phyloP scores from a whole-genome alignment of 2,888 invertebrate species.

The Apomyelois bistriatella region DNA sequence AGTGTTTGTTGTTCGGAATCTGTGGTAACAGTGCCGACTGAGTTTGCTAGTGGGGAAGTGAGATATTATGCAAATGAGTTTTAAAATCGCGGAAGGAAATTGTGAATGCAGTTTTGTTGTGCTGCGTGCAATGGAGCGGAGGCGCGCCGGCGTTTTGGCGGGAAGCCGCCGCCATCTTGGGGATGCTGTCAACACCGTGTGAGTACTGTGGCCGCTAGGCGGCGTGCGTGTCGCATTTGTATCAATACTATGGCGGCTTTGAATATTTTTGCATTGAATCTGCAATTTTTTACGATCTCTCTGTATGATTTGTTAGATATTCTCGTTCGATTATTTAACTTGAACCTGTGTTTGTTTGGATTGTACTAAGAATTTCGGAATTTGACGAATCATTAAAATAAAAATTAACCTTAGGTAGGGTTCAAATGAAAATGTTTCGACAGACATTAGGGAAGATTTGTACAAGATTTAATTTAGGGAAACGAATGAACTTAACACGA shows the following conservation, averaged over 20 bases:
- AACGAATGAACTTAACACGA: too few species aligned
- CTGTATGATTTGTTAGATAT: constrained; percentile 10
- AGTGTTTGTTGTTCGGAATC: constrained; percentile 3
- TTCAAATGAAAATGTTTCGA: too few species aligned
- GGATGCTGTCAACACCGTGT: constrained; percentile 50
- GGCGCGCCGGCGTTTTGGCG: constrained; percentile 29
- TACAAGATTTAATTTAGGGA: too few species aligned
- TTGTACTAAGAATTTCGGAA: too few species aligned
- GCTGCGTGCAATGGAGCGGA: constrained; percentile 35
- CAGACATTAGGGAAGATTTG: too few species aligned
- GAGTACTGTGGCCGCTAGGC: constrained; percentile 59
- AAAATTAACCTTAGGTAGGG: too few species aligned
- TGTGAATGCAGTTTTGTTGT: constrained; percentile 46
- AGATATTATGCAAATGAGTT: constrained; percentile 46
- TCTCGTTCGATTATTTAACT: constrained; percentile 4
- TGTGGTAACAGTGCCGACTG: constrained; percentile 13
- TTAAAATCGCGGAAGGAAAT: constrained; percentile 34
- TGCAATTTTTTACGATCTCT: constrained; percentile 23
- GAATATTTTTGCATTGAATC: constrained; percentile 72
- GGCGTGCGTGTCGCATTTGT: constrained; percentile 66
- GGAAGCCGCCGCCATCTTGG: constrained; percentile 61
- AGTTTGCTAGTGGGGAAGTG: constrained; percentile 25
- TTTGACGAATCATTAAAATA: too few species aligned
- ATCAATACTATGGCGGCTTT: constrained; percentile 61
- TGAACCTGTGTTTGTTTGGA: not conserved